A percentile compares a stretch with the other conserved stretches of the same genome.
Conservation (phyloP, 2,888 invertebrate species). For the Ditula angustiorana region DNA sequence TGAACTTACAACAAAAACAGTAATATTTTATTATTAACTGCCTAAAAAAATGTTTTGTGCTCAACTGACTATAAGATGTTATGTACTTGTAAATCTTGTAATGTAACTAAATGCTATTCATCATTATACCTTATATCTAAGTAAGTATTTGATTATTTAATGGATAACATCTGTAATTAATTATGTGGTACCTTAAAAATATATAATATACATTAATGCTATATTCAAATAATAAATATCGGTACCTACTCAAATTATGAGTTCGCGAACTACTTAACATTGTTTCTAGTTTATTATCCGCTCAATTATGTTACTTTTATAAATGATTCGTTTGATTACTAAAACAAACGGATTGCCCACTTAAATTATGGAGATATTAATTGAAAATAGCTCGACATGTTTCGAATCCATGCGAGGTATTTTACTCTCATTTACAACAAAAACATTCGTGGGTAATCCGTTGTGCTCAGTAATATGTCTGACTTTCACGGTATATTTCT, state of each 20-base stretch:
- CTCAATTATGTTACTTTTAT: slow-evolving; percentile 14
- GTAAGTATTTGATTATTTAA: slow-evolving; percentile 32
- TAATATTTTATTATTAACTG: no score
- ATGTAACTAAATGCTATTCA: no score
- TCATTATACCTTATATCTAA: slow-evolving; percentile 4
- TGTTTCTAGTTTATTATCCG: slow-evolving; percentile 15
- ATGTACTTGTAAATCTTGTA: background rate
- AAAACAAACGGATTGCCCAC: background rate
- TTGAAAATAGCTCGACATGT: background rate
- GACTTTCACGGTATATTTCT: background rate
- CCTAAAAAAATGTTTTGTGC: background rate
- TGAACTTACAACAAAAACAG: no score
- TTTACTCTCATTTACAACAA: background rate
- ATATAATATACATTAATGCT: slow-evolving; percentile 34
- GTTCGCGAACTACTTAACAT: slow-evolving; percentile 17
- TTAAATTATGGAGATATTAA: background rate
- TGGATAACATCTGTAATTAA: slow-evolving; percentile 8
- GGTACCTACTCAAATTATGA: slow-evolving; percentile 5
- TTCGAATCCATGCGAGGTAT: no score
- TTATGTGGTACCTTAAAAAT: slow-evolving; percentile 12
- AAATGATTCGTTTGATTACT: slow-evolving; percentile 5
- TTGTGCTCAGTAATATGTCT: background rate
- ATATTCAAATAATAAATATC: slow-evolving; percentile 35
- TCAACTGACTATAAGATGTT: background rate
- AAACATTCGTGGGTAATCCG: background rate